A percentile compares a stretch with the other conserved stretches of the same genome.
phyloP scores from a whole-genome alignment of 2,888 invertebrate species.

The Hirtodrosophila confusa region DNA sequence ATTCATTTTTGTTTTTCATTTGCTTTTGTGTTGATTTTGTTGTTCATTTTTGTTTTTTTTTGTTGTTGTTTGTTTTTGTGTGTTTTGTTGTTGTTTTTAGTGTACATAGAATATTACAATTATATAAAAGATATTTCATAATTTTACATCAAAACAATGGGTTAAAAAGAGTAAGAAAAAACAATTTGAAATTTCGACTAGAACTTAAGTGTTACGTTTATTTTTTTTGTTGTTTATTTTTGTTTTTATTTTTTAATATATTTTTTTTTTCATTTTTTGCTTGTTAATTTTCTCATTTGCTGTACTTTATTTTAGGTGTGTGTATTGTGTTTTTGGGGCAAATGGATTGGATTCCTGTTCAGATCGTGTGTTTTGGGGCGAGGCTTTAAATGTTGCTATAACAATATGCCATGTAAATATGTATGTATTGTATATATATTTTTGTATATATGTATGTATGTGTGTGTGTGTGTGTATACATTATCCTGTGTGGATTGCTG shows the following conservation, averaged over 20 bases:
- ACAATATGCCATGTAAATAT: slow-evolving; percentile 30
- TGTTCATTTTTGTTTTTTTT: slow-evolving; percentile 14
- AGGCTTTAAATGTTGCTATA: slow-evolving; percentile 34
- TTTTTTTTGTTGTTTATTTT: slow-evolving; percentile 25
- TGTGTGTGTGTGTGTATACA: slow-evolving; percentile 18
- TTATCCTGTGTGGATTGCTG: slow-evolving; percentile 30
- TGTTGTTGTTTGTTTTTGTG: slow-evolving; percentile 38
- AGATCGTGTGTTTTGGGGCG: slow-evolving; percentile 6
- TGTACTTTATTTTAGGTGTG: slow-evolving; percentile 7
- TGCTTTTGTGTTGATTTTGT: slow-evolving; percentile 44
- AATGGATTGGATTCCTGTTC: neutral
- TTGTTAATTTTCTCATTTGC: slow-evolving; percentile 21
- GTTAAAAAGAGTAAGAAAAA: slow-evolving; percentile 45
- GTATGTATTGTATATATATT: slow-evolving; percentile 4
- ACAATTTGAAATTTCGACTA: slow-evolving; percentile 82
- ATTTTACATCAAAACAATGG: slow-evolving; percentile 79
- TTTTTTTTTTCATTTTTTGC: slow-evolving; percentile 1
- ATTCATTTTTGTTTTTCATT: slow-evolving; percentile 67
- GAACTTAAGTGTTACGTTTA: slow-evolving; percentile 78
- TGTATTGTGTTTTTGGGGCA: slow-evolving; percentile 12
- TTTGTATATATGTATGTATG: slow-evolving; percentile 13
- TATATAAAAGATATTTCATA: slow-evolving; percentile 74
- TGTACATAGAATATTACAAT: slow-evolving; percentile 77
- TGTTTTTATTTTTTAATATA: slow-evolving; percentile 13
- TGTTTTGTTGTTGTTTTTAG: slow-evolving; percentile 51